Conservation (phyloP, 2,888 invertebrate species). For the Conops quadrifasciatus region DNA sequence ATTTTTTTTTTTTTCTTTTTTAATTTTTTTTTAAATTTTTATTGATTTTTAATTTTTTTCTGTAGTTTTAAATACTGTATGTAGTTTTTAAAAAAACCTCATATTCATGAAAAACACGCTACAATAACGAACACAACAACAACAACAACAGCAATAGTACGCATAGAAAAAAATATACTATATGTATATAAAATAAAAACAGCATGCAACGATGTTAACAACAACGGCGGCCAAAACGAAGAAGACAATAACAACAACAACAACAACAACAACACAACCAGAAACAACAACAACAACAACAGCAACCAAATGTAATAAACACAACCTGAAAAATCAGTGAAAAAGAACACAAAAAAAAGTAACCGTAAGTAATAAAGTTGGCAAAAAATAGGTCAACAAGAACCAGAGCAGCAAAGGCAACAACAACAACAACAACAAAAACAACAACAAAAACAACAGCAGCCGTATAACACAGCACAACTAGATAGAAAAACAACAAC, state of each 20-base stretch:
- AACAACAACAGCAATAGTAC: background rate
- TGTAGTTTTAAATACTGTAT: too few relatives aligned
- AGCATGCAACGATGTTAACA: background rate
- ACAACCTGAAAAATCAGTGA: background rate
- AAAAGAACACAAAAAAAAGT: constrained; percentile 1
- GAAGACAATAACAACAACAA: constrained; percentile 12
- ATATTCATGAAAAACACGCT: constrained; percentile 22
- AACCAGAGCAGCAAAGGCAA: background rate
- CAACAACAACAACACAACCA: background rate
- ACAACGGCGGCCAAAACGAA: background rate
- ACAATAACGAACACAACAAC: background rate
- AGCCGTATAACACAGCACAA: background rate
- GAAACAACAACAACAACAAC: background rate
- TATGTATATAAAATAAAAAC: too few relatives aligned
- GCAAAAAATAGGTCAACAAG: constrained; percentile 23
- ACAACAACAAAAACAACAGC: background rate
- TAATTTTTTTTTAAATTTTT: too few relatives aligned
- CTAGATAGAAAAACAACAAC: too few relatives aligned
- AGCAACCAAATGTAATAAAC: background rate
- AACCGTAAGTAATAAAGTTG: background rate
- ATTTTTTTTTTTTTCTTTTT: too few relatives aligned
- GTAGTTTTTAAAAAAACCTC: too few relatives aligned
- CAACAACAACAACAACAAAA: background rate
- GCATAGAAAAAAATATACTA: background rate
- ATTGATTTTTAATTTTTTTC: too few relatives aligned